Percentiles rank a stretch among this genome's conserved stretches.
These are phyloP conservation scores for Eudyptes chrysolophus DNA, from an alignment of 2,113 vertebrate genomes.

Conservation along the genomic window DNA sequence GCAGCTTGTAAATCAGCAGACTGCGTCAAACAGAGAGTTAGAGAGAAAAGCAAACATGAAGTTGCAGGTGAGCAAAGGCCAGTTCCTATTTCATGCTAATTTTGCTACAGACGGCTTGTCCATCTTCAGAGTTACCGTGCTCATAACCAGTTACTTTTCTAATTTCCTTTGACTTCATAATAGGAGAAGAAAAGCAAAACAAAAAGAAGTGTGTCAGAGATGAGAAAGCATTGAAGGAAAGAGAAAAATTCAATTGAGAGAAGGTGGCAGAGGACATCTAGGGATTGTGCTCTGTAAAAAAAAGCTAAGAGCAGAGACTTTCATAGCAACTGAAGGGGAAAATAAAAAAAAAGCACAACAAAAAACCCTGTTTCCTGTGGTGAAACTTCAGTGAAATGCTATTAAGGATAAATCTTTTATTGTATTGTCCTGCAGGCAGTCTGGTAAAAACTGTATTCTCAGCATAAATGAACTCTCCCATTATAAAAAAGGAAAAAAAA, in stretches of 20 bases:
- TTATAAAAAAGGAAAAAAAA: slow-evolving; percentile 19
- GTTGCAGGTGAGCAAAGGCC: not conserved
- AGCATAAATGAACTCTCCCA: slow-evolving; percentile 63
- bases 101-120: not conserved
- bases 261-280: not conserved
- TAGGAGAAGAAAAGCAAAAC: not conserved
- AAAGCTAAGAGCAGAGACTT: not conserved
- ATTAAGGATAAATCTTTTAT: slow-evolving; percentile 73
- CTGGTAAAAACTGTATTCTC: slow-evolving; percentile 65
- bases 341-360: slow-evolving; percentile 35
- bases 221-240: not conserved
- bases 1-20: not conserved
- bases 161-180: not conserved
- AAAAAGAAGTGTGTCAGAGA: not conserved
- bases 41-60: not conserved
- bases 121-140: not conserved
- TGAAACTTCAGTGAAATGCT: slow-evolving; percentile 66
- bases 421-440: slow-evolving; percentile 71
- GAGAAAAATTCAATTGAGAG: not conserved
- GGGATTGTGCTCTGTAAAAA: slow-evolving; percentile 28
- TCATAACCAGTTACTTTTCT: not conserved
- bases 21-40: not conserved
- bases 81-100: not conserved
- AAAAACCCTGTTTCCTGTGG: slow-evolving; percentile 40
- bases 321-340: not conserved